Evolutionary conservation across 2,888 invertebrate genomes (phyloP), one percentile per base, ranked within the genome.

Genomic region (Opisthograptis luteolata): DNA sequence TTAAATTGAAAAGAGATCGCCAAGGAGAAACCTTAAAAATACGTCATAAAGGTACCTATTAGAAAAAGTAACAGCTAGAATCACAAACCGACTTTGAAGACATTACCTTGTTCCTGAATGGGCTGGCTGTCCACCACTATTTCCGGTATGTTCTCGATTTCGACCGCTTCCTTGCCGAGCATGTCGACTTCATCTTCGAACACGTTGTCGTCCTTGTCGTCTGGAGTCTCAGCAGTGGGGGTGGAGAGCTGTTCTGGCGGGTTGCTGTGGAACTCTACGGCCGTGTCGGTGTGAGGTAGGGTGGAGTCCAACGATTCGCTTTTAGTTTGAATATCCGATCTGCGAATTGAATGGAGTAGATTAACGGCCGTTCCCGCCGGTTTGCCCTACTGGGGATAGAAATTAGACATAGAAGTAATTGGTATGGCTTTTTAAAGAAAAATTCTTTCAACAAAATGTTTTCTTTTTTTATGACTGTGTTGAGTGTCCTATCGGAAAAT

Each of bases 31-130:
- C n/a, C n/a, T n/a, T n/a, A n/a, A n/a, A n/a, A n/a, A n/a, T n/a
- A n/a, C n/a, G n/a, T n/a, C n/a, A n/a, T n/a, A n/a, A n/a, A n/a
- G n/a, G n/a, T n/a, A n/a, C n/a, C n/a, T n/a, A n/a, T n/a, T n/a
- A n/a, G n/a, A 17, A 17, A 17, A 17, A 17, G 5, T 17, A 5
- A 3, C 17, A 5, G 17, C 17, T 17, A 17, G 17, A 17, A 17
- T n/a, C n/a, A n/a, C n/a, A n/a, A n/a, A n/a, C n/a, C n/a, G n/a
- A n/a, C n/a, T n/a, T n/a, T n/a, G n/a, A n/a, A n/a, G n/a, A n/a
- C 24, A 20, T 48, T 58, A 81, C 82, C 73, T 65, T 66, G 73
- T 24, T 78, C 75, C 40, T 67, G 71, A 27, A 60, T 62, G 59
- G 64, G 63, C 35, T 54, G 56, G 10, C 55, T 60, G 15, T 71